Conservation (phyloP, 64 coral and sea anemone species). For the Stylophora pistillata region DNA sequence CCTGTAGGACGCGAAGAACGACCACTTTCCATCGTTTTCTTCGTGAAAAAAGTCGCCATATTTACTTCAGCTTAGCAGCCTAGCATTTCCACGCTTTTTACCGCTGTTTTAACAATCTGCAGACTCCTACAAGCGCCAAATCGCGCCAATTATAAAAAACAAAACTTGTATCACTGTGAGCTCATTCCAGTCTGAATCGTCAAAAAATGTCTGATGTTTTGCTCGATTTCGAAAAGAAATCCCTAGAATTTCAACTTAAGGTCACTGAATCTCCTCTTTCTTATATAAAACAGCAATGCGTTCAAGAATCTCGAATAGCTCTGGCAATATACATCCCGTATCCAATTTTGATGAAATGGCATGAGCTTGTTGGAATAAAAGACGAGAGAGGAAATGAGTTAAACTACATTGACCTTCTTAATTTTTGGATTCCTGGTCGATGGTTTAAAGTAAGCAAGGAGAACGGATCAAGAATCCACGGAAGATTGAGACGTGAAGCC, state of each 20-base stretch:
- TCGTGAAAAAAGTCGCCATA: conserved; percentile 1
- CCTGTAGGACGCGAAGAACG: conserved; percentile 21
- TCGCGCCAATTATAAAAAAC: neutral
- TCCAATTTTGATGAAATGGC: conserved; percentile 27
- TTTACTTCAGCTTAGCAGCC: neutral
- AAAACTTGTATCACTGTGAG: too few species aligned
- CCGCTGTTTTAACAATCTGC: neutral
- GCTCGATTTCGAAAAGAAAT: neutral
- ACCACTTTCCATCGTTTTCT: neutral
- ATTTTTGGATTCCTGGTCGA: conserved; percentile 36
- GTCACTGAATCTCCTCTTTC: conserved; percentile 9
- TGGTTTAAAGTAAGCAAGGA: conserved; percentile 38
- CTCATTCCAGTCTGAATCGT: too few species aligned
- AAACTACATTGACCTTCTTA: conserved; percentile 43
- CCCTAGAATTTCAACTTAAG: neutral
- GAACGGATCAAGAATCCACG: conserved; percentile 33
- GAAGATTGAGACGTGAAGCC: conserved; percentile 42
- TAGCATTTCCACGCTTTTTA: neutral
- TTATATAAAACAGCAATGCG: conserved; percentile 21
- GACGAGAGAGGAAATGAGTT: conserved; percentile 20
- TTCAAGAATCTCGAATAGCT: conserved; percentile 20
- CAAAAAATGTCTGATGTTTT: neutral
- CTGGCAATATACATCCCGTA: conserved; percentile 39
- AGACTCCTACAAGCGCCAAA: neutral
- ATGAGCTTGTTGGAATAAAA: conserved; percentile 39